Percentiles rank a stretch among this genome's conserved stretches.
Evolutionary conservation across 2,113 vertebrate genomes (phyloP).

Genomic region (Isurus oxyrinchus): DNA sequence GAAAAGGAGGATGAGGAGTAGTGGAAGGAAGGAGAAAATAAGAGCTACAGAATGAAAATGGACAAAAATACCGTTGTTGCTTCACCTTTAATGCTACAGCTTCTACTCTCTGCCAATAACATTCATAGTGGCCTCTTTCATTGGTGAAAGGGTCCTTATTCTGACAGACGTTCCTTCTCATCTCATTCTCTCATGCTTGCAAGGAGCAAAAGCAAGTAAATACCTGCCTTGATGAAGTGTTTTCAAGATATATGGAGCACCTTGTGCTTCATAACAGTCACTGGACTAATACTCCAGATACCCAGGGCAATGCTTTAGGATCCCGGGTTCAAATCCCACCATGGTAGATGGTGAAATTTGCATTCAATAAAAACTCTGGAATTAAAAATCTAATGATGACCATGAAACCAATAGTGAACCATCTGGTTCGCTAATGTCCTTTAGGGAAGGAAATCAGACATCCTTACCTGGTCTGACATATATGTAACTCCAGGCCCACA

Average conservation of each 20-base stretch:
- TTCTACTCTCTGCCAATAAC: not conserved
- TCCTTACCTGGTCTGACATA: too few relatives aligned
- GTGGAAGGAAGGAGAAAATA: not conserved
- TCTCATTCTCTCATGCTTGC: not conserved
- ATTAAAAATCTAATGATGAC: too few relatives aligned
- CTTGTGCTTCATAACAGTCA: not conserved
- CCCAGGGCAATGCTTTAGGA: too few relatives aligned
- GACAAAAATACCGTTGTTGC: not conserved
- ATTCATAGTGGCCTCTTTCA: not conserved
- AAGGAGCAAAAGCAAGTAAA: not conserved
- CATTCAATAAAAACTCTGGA: too few relatives aligned
- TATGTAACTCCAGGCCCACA: too few relatives aligned
- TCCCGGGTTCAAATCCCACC: too few relatives aligned
- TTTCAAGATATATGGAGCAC: not conserved
- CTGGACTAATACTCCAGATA: too few relatives aligned
- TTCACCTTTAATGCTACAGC: not conserved
- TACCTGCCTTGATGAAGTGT: not conserved
- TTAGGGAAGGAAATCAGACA: too few relatives aligned
- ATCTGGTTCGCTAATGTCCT: too few relatives aligned
- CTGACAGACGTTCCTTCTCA: not conserved
- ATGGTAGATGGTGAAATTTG: too few relatives aligned
- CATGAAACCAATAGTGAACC: too few relatives aligned
- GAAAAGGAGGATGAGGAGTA: not conserved
- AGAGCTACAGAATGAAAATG: not conserved
- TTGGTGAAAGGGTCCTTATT: not conserved